Base-by-base conservation (phyloP, 2,113 vertebrate species). In the Tamias sibiricus region DNA sequence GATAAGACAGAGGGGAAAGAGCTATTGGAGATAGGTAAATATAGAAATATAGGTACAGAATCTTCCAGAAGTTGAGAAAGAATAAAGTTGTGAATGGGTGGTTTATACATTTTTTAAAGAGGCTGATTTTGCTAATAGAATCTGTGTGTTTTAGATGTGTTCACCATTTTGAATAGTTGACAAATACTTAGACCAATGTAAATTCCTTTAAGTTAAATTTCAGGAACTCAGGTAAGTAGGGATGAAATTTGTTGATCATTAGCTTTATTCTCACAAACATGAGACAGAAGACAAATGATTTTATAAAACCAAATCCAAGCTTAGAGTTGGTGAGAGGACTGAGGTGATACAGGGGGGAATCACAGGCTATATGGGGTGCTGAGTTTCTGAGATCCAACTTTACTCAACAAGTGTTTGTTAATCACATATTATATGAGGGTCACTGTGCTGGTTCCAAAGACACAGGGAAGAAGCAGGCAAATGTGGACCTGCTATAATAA, bases 141-240 rank as follows among this genome's bases (percentile, higher is more conserved):
- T 87, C 32, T 90, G 30, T 1, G 8, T 35, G 71, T 90, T 91
- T 76, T 82, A 91, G 24, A 87, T 71, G 22, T 64, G 26, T 74
- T 87, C 37, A 22, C 66, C 20, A n/a, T 85, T 92, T 42, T 76
- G 44, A 90, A 88, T 3, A 83, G 47, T 42, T 94, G 68, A 84
- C 10, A 66, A 42, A 52, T 79, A 86, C 4, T 86, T 86, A 77
- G 69, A 10, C 8, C 20, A 8, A 3, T 24, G 47, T 16, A 90
- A 76, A 90, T 83, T 83, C 49, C n/a, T 83, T 96, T 66, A 42
- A 87, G 28, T n/a, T 93, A 84, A 94, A 72, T 91, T 74, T 95
- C 19, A 66, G 37, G 54, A 91, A n/a, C 13, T 75, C 16, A 71
- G 35, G n/a, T 57, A 75, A 28, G 8, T 14, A 83, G 14, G 9